phyloP scores from a whole-genome alignment of 2,113 vertebrate genomes.

The Scytalopus superciliaris region DNA sequence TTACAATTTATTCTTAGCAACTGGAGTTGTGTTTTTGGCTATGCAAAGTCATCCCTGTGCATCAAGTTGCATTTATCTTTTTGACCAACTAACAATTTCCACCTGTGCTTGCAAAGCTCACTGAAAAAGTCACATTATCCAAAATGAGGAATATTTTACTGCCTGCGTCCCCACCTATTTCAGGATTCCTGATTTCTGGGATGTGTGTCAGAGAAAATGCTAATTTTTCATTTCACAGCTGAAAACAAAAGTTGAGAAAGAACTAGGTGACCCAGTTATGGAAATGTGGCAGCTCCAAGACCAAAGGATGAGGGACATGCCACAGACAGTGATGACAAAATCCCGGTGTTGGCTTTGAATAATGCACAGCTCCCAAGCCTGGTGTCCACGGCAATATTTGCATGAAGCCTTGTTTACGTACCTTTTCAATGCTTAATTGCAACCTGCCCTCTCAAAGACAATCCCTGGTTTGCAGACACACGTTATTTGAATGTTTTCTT shows the following conservation, averaged over 20 bases:
- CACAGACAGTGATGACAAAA: constrained; percentile 43
- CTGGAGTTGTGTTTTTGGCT: neutral
- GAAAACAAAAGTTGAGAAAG: constrained; percentile 23
- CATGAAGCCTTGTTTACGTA: constrained; percentile 10
- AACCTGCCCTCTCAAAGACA: constrained; percentile 18
- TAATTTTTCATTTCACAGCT: constrained; percentile 18
- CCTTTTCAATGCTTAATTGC: neutral
- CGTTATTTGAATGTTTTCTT: neutral
- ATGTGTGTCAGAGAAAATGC: neutral
- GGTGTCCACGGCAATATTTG: constrained; percentile 16
- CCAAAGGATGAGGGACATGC: constrained; percentile 15
- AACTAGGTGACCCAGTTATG: constrained; percentile 49
- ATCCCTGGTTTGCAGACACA: neutral
- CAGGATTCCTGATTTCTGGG: neutral
- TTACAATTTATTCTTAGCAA: neutral
- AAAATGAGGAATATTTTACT: neutral
- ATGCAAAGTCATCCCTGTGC: neutral
- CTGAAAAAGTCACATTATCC: neutral
- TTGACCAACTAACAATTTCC: neutral
- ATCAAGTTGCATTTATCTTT: neutral
- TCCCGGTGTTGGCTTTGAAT: neutral
- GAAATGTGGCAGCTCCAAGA: constrained; percentile 35
- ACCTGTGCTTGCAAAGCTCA: neutral
- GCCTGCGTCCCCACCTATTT: neutral
- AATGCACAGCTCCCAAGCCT: neutral